Percentiles rank a stretch among this genome's conserved stretches.
phyloP scores from a whole-genome alignment of 2,888 invertebrate species.

The Cloeon dipterum region DNA sequence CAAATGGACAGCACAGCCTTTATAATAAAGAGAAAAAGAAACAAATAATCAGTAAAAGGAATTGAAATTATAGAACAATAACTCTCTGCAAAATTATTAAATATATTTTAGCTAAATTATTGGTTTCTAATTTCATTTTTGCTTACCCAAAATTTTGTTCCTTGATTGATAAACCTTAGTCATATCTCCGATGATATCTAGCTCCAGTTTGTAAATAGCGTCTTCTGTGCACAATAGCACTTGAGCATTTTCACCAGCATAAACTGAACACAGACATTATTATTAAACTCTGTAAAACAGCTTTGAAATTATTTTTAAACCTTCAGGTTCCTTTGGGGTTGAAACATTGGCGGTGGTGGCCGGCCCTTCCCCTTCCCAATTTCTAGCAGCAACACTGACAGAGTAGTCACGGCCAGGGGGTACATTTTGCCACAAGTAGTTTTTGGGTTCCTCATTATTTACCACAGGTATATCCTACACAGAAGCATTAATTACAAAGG shows the following conservation, averaged over 20 bases:
- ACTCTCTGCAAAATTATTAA: conserved; percentile 4
- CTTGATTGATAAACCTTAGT: too few relatives aligned
- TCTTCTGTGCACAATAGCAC: background rate
- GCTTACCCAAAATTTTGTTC: too few relatives aligned
- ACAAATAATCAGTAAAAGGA: too few relatives aligned
- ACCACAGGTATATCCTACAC: background rate
- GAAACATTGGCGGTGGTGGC: conserved; percentile 34
- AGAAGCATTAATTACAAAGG: too few relatives aligned
- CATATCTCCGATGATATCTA: background rate
- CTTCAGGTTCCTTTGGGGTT: conserved; percentile 39
- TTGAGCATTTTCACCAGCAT: background rate
- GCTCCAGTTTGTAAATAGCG: background rate
- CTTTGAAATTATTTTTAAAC: conserved; percentile 19
- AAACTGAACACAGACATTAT: background rate
- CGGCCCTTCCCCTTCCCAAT: conserved; percentile 59
- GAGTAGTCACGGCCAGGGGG: conserved; percentile 46
- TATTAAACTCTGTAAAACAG: too few relatives aligned
- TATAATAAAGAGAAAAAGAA: too few relatives aligned
- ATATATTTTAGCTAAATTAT: too few relatives aligned
- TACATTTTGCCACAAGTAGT: conserved; percentile 59
- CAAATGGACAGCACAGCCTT: conserved; percentile 58
- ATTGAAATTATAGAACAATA: too few relatives aligned
- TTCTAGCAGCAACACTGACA: conserved; percentile 57
- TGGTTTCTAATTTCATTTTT: too few relatives aligned
- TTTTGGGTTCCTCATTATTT: background rate